A percentile compares a stretch with the other conserved stretches of the same genome.
Conservation (phyloP, 1,140 invertebrate genomes). For the Stenopsyche tienmushanensis region DNA sequence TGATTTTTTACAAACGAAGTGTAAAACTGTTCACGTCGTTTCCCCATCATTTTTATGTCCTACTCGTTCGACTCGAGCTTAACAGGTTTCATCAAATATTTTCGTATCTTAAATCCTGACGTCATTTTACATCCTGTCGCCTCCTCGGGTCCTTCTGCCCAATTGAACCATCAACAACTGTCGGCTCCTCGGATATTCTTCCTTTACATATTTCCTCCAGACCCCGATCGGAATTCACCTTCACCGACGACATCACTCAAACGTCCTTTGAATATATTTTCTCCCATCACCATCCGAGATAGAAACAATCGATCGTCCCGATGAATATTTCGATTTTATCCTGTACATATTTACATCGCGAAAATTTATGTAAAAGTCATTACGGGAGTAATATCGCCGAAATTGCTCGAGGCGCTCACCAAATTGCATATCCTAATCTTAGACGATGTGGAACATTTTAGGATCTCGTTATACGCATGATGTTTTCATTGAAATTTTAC, state of each 20-base stretch:
- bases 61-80: background rate
- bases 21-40: no score
- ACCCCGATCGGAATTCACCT: conserved; percentile 11
- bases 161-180: conserved; percentile 25
- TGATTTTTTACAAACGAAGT: no score
- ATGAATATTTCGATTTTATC: no score
- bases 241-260: background rate
- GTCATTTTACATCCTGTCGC: conserved; percentile 17
- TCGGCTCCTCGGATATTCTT: conserved; percentile 11
- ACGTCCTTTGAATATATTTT: conserved; percentile 1
- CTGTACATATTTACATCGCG: no score
- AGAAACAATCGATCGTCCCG: conserved; percentile 16
- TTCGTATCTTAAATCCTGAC: conserved; percentile 4
- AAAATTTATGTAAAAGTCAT: no score
- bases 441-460: no score
- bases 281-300: background rate
- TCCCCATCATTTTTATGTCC: no score
- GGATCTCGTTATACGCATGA: no score
- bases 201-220: conserved; percentile 11
- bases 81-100: background rate
- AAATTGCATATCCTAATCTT: no score
- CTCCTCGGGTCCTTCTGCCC: conserved; percentile 1
- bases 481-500: background rate
- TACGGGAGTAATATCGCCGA: no score
- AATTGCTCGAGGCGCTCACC: no score